Evolutionary conservation across 2,888 invertebrate genomes (phyloP).

Genomic region (Rotaria macrura): DNA sequence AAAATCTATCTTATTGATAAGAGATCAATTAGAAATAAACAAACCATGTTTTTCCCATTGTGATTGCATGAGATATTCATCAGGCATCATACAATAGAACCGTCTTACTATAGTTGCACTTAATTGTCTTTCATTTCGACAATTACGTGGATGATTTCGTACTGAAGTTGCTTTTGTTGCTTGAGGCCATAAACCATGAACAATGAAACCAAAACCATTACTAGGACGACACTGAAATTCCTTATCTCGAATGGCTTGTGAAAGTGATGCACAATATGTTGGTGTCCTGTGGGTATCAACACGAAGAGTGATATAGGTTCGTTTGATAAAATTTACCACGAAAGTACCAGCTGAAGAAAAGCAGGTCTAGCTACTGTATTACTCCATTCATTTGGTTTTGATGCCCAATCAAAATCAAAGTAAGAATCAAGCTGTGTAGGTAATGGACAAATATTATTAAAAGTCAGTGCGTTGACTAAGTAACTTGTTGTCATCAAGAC

Average conservation of each 20-base stretch:
- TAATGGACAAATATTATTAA: background rate
- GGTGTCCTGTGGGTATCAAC: background rate
- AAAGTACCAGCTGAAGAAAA: background rate
- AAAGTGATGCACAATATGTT: background rate
- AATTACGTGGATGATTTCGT: slow-evolving; percentile 10
- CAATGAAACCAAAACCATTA: background rate
- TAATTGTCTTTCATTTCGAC: slow-evolving; percentile 6
- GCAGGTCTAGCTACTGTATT: background rate
- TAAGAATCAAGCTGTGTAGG: background rate
- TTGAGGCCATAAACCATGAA: slow-evolving; percentile 7
- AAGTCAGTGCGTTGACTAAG: background rate
- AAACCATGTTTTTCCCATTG: slow-evolving; percentile 21
- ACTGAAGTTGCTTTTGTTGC: background rate
- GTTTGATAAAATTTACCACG: background rate
- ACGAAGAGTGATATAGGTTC: no score
- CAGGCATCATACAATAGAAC: slow-evolving; percentile 15
- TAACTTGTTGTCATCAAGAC: background rate
- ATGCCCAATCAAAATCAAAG: background rate
- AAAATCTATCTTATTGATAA: background rate
- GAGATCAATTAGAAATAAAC: background rate
- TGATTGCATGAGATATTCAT: background rate
- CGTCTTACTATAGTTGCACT: background rate
- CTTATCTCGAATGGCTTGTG: background rate
- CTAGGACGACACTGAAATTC: background rate
- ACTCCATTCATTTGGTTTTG: background rate